phyloP scores from a whole-genome alignment of 1,140 invertebrate species.

The Scaptomyza montana region DNA sequence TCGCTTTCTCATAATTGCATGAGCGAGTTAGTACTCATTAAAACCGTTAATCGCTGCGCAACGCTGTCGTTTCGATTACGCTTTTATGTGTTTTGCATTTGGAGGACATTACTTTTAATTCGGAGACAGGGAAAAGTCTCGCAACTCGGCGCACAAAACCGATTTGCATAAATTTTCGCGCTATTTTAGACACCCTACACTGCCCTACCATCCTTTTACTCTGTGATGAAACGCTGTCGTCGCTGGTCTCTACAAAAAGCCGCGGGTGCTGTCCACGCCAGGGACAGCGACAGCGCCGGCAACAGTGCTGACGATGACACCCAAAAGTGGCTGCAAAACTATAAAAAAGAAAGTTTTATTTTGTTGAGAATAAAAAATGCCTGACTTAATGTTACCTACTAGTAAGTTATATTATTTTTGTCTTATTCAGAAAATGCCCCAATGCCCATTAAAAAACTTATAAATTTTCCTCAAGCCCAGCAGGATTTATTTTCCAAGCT shows the following conservation, averaged over 20 bases:
- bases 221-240: slow-evolving; percentile 60
- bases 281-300: too few species aligned
- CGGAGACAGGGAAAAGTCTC: slow-evolving; percentile 17
- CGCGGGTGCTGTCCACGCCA: slow-evolving; percentile 40
- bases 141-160: slow-evolving; percentile 44
- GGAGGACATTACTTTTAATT: slow-evolving; percentile 72
- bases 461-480: neutral
- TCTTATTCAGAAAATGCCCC: too few species aligned
- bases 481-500: neutral
- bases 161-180: slow-evolving; percentile 78
- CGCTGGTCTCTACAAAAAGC: slow-evolving; percentile 18
- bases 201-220: neutral
- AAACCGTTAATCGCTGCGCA: slow-evolving; percentile 72
- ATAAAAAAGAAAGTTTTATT: neutral
- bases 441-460: too few species aligned
- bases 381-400: neutral
- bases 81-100: slow-evolving; percentile 62
- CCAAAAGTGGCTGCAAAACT: neutral
- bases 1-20: slow-evolving; percentile 75
- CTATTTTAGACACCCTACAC: slow-evolving; percentile 52
- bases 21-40: slow-evolving; percentile 79
- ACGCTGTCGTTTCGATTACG: slow-evolving; percentile 46
- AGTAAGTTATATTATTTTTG: too few species aligned
- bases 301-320: slow-evolving; percentile 9
- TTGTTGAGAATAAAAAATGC: neutral